Base-by-base conservation (phyloP, 2,888 invertebrate species). In the Stegophylla sp. region DNA sequence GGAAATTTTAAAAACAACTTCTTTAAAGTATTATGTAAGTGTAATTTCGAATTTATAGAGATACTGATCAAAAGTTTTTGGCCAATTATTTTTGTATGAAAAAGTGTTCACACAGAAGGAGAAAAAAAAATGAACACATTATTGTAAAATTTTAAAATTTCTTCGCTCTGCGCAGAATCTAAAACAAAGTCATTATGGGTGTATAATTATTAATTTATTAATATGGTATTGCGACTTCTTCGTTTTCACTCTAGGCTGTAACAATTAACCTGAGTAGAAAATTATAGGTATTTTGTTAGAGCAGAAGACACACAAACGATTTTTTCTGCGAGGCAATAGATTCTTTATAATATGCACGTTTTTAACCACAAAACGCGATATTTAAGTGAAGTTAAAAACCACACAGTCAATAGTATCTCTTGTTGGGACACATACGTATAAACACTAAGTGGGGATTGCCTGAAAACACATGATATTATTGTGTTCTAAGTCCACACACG, bases 381-480 rank as follows among this genome's bases (percentile, higher is more conserved):
- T 66, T 76, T 63, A 51, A 34, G 34, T 63, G 4, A 10, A 45
- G 9, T 51, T 20, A 17, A 64, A 51, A 75, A 51, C n/a, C 20
- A 51, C 73, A 34, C 17, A 43, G 67, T 56, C 10, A 20, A 20
- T 59, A 28, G 20, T 69, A 77, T 28, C 28, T 59, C 10, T 9
- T 45, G n/a, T 74, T 53, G 12, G 34, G 28, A 53, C 71, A 74
- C 20, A 43, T 69, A 45, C 56, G 20, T 28, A n/a, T n/a, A 59
- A 67, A 77, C 45, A 48, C 17, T n/a, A 23, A 41, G 17, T 53
- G 23, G 64, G 75, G 26, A 75, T 64, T 64, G 64, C 17, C 20
- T 9, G 23, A 5, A 66, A 66, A 66, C 67, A 56, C 34, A 61
- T 51, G 61, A 28, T 69, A 34, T n/a, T n/a, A n/a, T 34, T 34